A percentile compares a stretch with the other conserved stretches of the same genome.
These are phyloP conservation scores for Ormyrus nitidulus DNA, from an alignment of 2,888 invertebrate genomes.

Conservation along the genomic window DNA sequence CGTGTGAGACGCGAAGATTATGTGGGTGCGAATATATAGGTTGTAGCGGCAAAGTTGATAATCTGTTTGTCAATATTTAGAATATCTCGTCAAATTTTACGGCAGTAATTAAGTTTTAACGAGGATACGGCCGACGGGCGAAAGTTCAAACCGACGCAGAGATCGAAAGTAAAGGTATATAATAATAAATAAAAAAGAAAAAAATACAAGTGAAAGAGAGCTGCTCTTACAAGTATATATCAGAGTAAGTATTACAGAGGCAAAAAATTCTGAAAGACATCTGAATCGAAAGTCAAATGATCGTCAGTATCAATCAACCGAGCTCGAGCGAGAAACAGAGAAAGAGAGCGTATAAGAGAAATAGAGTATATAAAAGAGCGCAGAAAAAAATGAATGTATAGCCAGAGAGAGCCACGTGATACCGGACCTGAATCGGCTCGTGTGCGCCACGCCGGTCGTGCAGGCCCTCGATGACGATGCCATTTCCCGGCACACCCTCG, in stretches of 20 bases:
- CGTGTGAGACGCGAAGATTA: neutral
- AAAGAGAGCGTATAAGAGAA: slow-evolving; percentile 61
- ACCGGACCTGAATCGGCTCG: slow-evolving; percentile 40
- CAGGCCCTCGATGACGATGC: slow-evolving; percentile 21
- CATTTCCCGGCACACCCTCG: slow-evolving; percentile 7
- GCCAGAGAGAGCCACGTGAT: neutral
- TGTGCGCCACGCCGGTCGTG: neutral
- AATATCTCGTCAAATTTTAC: too few relatives aligned
- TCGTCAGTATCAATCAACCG: slow-evolving; percentile 34
- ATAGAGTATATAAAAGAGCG: slow-evolving; percentile 46
- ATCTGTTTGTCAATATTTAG: too few relatives aligned
- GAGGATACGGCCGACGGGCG: too few relatives aligned
- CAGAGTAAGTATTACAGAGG: neutral
- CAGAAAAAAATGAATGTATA: neutral
- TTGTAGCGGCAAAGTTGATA: too few relatives aligned
- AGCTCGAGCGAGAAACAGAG: slow-evolving; percentile 56
- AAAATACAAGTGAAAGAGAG: neutral
- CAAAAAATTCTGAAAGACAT: slow-evolving; percentile 14
- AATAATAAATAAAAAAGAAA: neutral
- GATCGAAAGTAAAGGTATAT: neutral
- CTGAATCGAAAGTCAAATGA: slow-evolving; percentile 46
- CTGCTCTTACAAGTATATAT: neutral
- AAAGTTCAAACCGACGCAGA: neutral
- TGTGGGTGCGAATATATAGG: too few relatives aligned
- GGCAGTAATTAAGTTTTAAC: too few relatives aligned